Evolutionary conservation across 1,140 invertebrate species (phyloP), one percentile per base, ranked within the genome.

Genomic region (Sinonovacula constricta): DNA sequence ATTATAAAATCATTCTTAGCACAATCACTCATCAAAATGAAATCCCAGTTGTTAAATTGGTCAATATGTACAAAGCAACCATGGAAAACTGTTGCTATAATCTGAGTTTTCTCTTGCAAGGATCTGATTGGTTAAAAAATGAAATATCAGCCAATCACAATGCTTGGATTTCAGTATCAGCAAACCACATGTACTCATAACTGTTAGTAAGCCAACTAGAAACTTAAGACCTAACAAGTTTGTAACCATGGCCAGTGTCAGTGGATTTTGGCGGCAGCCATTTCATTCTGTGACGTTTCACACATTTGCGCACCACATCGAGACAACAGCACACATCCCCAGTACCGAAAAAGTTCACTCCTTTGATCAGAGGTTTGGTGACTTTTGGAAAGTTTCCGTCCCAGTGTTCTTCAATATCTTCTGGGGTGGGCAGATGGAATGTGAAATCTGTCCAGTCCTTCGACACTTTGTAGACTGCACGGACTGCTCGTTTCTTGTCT

Each of bases 241-340:
- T 90, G 71, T 91, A 90, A 10, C 90, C 90, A 83, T 91, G 90
- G 2, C 89, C 90, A 24, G 89, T 91, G 67, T 91, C 88, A n/a
- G 86, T 59, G 56, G 88, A 84, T 49, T 84, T 81, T 24, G 90
- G 90, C 18, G 89, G 88, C 14, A 90, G 72, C 85, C 87, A 88
- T n/a, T 65, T 76, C 87, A 90, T 88, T 60, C 85, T 80, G 78
- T 88, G 81, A n/a, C 88, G 79, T n/a, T 85, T 81, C 30, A 90
- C 45, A 83, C 88, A 91, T 3, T 79, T 69, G 7, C 83, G 30
- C 1, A 89, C n/a, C 76, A 86, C 85, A 10, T 84, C 80, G 65
- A 84, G 88, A 71, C 86, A 88, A 59, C 86, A 89, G 49, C 81
- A 87, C 4, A 86, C 34, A 12, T 78, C 82, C 10, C 84, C 81